These are phyloP conservation scores for Holacanthus passer DNA, from an alignment of 2,113 vertebrate genomes.

Conservation along the genomic window DNA sequence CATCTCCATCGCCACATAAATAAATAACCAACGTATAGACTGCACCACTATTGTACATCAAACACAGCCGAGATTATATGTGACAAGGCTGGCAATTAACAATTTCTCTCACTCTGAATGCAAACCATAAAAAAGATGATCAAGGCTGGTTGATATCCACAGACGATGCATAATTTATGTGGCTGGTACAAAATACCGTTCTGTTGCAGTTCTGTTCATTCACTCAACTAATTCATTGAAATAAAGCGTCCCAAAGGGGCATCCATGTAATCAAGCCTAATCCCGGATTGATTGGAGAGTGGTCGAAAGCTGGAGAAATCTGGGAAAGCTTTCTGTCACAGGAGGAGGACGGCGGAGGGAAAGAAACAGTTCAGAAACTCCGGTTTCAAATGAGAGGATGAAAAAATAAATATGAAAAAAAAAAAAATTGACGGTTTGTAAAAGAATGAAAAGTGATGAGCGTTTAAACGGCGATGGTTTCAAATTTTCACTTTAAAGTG, in stretches of 20 bases:
- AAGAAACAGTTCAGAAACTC: constrained; percentile 47
- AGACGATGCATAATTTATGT: constrained; percentile 86
- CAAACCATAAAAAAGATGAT: constrained; percentile 79
- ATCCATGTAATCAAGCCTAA: constrained; percentile 77
- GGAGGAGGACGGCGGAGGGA: constrained; percentile 39
- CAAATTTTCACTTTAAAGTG: background rate
- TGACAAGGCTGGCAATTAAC: constrained; percentile 82
- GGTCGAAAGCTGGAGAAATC: constrained; percentile 62
- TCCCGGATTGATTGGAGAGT: constrained; percentile 77
- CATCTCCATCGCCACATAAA: constrained; percentile 68
- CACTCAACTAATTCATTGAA: constrained; percentile 85
- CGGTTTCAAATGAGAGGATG: constrained; percentile 38
- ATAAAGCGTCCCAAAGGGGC: constrained; percentile 81
- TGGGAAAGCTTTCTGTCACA: constrained; percentile 60
- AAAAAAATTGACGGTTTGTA: background rate
- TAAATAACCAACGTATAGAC: constrained; percentile 74
- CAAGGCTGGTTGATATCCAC: constrained; percentile 81
- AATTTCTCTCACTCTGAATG: constrained; percentile 77
- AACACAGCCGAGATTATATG: constrained; percentile 67
- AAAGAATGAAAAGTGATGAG: constrained; percentile 8
- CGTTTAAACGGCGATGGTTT: background rate
- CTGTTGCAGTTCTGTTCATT: constrained; percentile 84
- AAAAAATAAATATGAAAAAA: constrained; percentile 3
- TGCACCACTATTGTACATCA: constrained; percentile 67
- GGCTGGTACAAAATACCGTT: constrained; percentile 85